These are phyloP conservation scores for Capreolus pygargus DNA, from an alignment of 2,113 vertebrate species.

Conservation along the genomic window DNA sequence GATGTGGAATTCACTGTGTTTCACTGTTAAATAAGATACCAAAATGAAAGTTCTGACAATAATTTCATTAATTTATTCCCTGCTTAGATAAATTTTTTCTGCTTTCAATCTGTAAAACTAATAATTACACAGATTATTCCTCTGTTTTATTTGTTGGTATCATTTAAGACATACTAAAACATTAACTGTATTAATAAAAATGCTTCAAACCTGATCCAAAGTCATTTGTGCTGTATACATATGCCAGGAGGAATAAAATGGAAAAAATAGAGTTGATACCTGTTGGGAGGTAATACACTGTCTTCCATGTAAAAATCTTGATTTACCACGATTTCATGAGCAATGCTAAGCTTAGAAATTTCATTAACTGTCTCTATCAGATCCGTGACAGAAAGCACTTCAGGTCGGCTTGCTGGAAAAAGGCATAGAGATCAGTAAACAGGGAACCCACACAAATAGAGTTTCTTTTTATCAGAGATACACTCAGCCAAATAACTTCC, in stretches of 20 bases:
- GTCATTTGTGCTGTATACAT: not conserved
- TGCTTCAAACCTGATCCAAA: not conserved
- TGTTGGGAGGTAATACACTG: slow-evolving; percentile 66
- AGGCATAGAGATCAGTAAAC: not conserved
- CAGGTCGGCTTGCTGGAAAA: slow-evolving; percentile 74
- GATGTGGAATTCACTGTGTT: not conserved
- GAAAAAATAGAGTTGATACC: slow-evolving; percentile 50
- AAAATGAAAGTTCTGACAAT: not conserved
- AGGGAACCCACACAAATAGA: not conserved
- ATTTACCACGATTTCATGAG: slow-evolving; percentile 76
- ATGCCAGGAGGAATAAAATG: not conserved
- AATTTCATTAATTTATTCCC: not conserved
- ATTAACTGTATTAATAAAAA: not conserved
- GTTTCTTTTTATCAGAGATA: not conserved
- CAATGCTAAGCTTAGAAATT: slow-evolving; percentile 76
- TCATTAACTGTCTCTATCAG: slow-evolving; percentile 73
- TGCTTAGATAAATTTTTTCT: not conserved
- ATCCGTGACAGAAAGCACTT: slow-evolving; percentile 44
- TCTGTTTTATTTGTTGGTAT: not conserved
- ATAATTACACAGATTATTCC: not conserved
- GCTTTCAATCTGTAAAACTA: not conserved
- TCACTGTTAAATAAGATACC: not conserved
- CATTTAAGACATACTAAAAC: not conserved
- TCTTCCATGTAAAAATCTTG: slow-evolving; percentile 76
- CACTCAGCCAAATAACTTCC: not conserved